These are phyloP conservation scores for Acronicta psi DNA, from an alignment of 2,888 invertebrate species.

Conservation along the genomic window DNA sequence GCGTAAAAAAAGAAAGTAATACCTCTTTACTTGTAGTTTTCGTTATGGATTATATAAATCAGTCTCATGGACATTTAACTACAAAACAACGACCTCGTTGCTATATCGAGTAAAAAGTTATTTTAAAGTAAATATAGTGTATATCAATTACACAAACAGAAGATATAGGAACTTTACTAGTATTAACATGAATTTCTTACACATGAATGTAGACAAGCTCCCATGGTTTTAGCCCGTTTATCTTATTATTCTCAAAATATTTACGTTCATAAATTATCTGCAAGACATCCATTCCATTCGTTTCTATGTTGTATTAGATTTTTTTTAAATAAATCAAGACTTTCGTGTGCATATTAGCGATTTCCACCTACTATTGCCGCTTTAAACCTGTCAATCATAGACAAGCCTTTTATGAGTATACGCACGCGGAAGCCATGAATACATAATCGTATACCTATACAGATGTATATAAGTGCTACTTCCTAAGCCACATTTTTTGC, in stretches of 20 bases:
- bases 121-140: constrained; percentile 18
- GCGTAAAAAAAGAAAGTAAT: no score
- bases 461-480: constrained; percentile 22
- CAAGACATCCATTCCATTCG: no score
- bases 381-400: constrained; percentile 5
- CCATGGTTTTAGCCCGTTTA: no score
- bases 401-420: constrained; percentile 13
- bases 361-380: not conserved
- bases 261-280: no score
- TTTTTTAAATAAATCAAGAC: not conserved
- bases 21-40: no score
- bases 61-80: constrained; percentile 31
- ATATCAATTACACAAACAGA: not conserved
- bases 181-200: not conserved
- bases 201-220: no score
- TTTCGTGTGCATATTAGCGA: not conserved
- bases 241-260: no score
- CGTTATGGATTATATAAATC: not conserved
- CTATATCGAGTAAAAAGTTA: constrained; percentile 13
- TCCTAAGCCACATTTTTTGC: constrained; percentile 33
- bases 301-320: no score
- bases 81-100: constrained; percentile 27
- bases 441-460: constrained; percentile 25
- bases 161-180: constrained; percentile 18
- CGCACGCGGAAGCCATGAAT: constrained; percentile 26